These are phyloP conservation scores for Diplolepis rosae DNA, from an alignment of 2,888 invertebrate genomes.

Conservation along the genomic window DNA sequence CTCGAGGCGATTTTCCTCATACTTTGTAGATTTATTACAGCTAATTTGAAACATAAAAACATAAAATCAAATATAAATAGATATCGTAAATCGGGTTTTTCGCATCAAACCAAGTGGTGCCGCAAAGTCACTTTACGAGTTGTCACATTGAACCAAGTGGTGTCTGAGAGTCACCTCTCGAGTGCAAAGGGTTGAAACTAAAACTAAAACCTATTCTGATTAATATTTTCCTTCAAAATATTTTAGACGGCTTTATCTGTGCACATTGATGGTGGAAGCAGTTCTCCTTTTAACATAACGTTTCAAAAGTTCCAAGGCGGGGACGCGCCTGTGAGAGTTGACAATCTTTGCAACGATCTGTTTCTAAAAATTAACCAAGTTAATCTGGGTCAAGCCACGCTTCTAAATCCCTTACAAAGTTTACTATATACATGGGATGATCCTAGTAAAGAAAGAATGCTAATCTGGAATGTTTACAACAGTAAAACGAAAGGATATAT, in stretches of 20 bases:
- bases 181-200: no score
- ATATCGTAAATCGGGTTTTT: no score
- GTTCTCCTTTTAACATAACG: conserved; percentile 83
- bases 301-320: conserved; percentile 85
- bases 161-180: no score
- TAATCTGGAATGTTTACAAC: conserved; percentile 89
- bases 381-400: conserved; percentile 79
- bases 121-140: no score
- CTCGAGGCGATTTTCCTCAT: no score
- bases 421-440: conserved; percentile 91
- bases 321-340: conserved; percentile 87
- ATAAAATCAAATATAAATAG: no score
- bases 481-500: conserved; percentile 83
- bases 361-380: conserved; percentile 86
- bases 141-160: no score
- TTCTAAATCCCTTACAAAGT: conserved; percentile 85
- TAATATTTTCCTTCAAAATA: conserved; percentile 23
- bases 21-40: no score
- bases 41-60: no score
- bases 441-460: conserved; percentile 81
- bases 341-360: conserved; percentile 88
- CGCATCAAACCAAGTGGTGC: no score
- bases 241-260: conserved; percentile 80
- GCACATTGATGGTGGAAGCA: conserved; percentile 83
- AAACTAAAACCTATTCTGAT: background rate